Evolutionary conservation across 2,113 vertebrate genomes (phyloP), one percentile per base, ranked within the genome.

Genomic region (Oncorhynchus nerka): DNA sequence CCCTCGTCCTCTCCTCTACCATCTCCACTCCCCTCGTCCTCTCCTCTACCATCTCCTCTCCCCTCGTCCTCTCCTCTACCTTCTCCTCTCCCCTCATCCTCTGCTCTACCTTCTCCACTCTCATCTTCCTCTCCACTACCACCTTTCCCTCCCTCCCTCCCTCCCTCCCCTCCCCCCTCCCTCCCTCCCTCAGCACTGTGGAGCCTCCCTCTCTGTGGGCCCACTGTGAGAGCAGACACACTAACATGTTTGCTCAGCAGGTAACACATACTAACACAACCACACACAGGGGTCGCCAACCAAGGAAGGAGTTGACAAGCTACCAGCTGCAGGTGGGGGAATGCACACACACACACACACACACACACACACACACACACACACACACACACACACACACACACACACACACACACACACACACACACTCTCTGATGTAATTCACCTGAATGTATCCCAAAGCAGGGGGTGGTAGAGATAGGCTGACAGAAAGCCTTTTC

Each of bases 181-280:
- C 78, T 45, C 57, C 80, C 80, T 75, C 82, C 85, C 85, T 11
- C 85, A 75, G 78, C 34, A 61, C 85, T 89, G 83, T 87, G 67
- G 84, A 81, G 83, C 85, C 87, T 76, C 86, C 83, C 75, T 79
- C 80, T n/a, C 86, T 82, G 88, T 88, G 84, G 71, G 79, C 89
- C 89, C 86, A 85, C 88, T 89, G 91, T 74, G 91, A 86, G 86
- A 87, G 81, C 89, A 92, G 89, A 90, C 85, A 79, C 79, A 82
- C 86, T 81, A 87, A 88, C 90, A 89, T 89, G 90, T 89, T 89
- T 89, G 86, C 89, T 79, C 90, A 83, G 89, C 76, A 11, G 90
- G 90, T 87, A 81, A 83, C 74, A 71, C 70, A n/a, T 39, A 71
- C 69, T 51, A 45, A 30, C 13, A 57, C 49, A 71, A 49, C 19